Base-by-base conservation (phyloP, 2,888 invertebrate species). In the Onthophagus sagittarius region DNA sequence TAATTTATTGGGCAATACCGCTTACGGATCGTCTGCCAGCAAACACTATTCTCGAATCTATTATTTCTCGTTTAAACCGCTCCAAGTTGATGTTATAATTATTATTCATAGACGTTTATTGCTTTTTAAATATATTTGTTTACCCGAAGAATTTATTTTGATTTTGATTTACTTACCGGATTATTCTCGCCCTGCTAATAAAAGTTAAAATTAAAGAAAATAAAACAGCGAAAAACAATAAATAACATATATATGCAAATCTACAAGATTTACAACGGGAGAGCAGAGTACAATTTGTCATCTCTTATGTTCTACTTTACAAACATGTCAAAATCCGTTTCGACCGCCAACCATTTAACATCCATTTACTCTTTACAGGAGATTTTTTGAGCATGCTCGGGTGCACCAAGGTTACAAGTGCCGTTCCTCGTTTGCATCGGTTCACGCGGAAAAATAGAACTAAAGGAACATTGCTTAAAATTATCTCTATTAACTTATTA, bases 231-330 rank as follows among this genome's bases (percentile, higher is more conserved):
- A 15, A 13, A 74, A 74, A 77, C 74, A 75, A 77, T 76, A 75
- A 78, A 77, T 74, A 79, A 78, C 79, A 77, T 80, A 79, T 78
- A 79, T 78, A 79, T 80, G 79, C 79, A 80, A 80, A 79, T 78
- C 67, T 80, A 79, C 79, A 80, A 80, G 77, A 78, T 79, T 79
- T 77, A 80, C 80, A 81, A 78, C 80, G 79, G 11, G 39, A 11
- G 39, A 53, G 67, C 23, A 67, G 31, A 67, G 67, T 67, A 63
- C 63, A 63, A 15, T 13, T 67, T 67, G 14, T 80, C 79, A 80
- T 77, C 78, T 76, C 77, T 79, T 75, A 67, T 23, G 31, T 15
- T n/a, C 67, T 67, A 67, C 67, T 67, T 23, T 67, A 67, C 69
- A 70, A 63, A 53, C 39, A 53, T 53, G 39, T 53, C 39, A 53